Percentiles rank a stretch among this genome's conserved stretches.
Evolutionary conservation across 1,140 invertebrate genomes (phyloP).

Genomic region (Muscidifurax raptorellus): DNA sequence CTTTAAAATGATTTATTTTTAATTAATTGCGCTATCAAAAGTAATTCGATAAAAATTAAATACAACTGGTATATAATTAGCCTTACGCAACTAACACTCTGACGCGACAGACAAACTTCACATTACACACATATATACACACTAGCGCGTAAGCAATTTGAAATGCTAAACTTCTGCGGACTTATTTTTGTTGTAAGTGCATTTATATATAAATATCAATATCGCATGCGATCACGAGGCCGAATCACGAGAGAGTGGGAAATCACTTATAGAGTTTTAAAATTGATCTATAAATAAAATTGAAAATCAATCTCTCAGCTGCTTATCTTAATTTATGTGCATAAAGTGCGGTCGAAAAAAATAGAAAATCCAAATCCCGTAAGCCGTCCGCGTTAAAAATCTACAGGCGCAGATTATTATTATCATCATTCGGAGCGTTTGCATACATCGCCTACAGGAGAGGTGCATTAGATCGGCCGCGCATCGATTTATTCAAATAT

Average conservation of each 20-base stretch:
- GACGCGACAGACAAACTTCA: too few relatives aligned
- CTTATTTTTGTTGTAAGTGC: constrained; percentile 32
- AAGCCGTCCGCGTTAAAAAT: background rate
- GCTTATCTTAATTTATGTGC: constrained; percentile 43
- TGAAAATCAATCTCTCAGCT: constrained; percentile 29
- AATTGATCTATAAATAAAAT: constrained; percentile 38
- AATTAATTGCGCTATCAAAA: background rate
- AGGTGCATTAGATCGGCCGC: background rate
- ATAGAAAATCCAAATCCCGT: background rate
- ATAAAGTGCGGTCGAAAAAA: background rate
- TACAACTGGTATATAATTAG: background rate
- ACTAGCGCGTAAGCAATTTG: background rate
- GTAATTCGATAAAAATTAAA: too few relatives aligned
- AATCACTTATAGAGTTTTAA: constrained; percentile 35
- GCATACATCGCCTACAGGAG: background rate
- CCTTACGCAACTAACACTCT: background rate
- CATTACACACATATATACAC: background rate
- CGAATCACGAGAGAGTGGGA: constrained; percentile 27
- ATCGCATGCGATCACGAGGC: constrained; percentile 3
- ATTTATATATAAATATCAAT: constrained; percentile 20
- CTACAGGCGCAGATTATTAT: background rate
- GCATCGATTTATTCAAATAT: too few relatives aligned
- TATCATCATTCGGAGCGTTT: background rate
- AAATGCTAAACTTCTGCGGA: constrained; percentile 14
- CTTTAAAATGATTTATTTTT: background rate